Base-by-base conservation (phyloP, 2,113 vertebrate genomes). In the Heterotis niloticus region DNA sequence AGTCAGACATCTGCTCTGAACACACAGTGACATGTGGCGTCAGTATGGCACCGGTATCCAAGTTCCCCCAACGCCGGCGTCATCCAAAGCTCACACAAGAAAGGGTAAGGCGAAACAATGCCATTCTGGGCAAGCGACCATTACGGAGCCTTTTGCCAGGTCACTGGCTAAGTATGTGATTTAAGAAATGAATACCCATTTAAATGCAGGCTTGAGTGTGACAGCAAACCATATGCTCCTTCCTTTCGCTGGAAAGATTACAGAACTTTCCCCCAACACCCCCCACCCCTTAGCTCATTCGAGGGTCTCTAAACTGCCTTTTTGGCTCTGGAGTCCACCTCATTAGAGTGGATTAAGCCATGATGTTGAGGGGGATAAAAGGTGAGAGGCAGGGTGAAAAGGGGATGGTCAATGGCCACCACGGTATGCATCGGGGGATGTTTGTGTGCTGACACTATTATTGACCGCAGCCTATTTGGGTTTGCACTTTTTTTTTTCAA, bases 301-400 rank as follows among this genome's bases (percentile, higher is more conserved):
- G 65, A 29, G 77, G 51, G 60, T 56, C 76, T 77, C 44, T 62
- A 68, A 80, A 84, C 88, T 62, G 88, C 64, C 82, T 82, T 86
- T 90, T 88, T 90, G 91, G 90, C 91, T 87, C 85, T 76, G 56
- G 77, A 77, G 81, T 83, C 88, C 87, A 85, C 87, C 92, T 93
- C 94, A 94, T 96, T 95, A 94, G 91, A 89, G 88, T 88, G 93
- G 94, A 95, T 96, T 95, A 94, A 91, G 90, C 87, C 87, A 54
- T 85, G 88, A 92, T 86, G 90, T 93, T 90, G 92, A 80, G 90
- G 89, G 87, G 92, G 91, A 94, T 93, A 89, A 94, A 93, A 93
- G 93, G 92, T 91, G 90, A 89, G 90, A 83, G 88, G 90, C 85
- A 67, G 77, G 81, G 64, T 69, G 84, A 64, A 85, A 84, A 87